Percentiles rank a stretch among this genome's conserved stretches.
These are phyloP conservation scores for Perizoma affinitatum DNA, from an alignment of 2,888 invertebrate species.

Conservation along the genomic window DNA sequence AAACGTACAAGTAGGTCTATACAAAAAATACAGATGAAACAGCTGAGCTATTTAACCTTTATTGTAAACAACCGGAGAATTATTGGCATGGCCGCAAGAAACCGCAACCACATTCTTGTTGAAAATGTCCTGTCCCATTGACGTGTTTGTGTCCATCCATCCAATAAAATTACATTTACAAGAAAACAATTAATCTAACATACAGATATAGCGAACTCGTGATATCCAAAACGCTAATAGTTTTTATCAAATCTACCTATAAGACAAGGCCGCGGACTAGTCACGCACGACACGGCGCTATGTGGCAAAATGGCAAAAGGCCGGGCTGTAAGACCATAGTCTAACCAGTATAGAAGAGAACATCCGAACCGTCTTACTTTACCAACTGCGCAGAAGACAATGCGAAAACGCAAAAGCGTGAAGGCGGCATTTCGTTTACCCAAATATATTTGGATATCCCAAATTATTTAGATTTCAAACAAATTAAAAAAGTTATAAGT, in stretches of 20 bases:
- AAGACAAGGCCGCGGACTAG: conserved; percentile 31
- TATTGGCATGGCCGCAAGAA: not conserved
- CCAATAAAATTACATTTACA: not conserved
- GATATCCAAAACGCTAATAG: conserved; percentile 19
- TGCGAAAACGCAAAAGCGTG: too few species aligned
- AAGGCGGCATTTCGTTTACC: too few species aligned
- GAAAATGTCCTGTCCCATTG: conserved; percentile 1
- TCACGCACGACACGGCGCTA: conserved; percentile 27
- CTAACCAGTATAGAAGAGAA: conserved; percentile 4
- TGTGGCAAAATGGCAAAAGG: conserved; percentile 20
- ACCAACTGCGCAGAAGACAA: too few species aligned
- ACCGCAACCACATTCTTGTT: not conserved
- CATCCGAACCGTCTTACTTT: not conserved
- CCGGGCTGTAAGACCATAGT: conserved; percentile 7
- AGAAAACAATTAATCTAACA: not conserved
- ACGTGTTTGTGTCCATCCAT: not conserved
- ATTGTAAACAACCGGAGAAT: too few species aligned
- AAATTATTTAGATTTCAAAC: too few species aligned
- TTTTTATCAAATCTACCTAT: conserved; percentile 22
- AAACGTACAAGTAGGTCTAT: too few species aligned
- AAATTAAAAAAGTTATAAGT: too few species aligned
- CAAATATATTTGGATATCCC: too few species aligned
- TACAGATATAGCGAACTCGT: conserved; percentile 6
- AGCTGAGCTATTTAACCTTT: too few species aligned
- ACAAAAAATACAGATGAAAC: too few species aligned